These are phyloP conservation scores for Clarias macrocephalus DNA, from an alignment of 2,113 vertebrate species.

Conservation along the genomic window DNA sequence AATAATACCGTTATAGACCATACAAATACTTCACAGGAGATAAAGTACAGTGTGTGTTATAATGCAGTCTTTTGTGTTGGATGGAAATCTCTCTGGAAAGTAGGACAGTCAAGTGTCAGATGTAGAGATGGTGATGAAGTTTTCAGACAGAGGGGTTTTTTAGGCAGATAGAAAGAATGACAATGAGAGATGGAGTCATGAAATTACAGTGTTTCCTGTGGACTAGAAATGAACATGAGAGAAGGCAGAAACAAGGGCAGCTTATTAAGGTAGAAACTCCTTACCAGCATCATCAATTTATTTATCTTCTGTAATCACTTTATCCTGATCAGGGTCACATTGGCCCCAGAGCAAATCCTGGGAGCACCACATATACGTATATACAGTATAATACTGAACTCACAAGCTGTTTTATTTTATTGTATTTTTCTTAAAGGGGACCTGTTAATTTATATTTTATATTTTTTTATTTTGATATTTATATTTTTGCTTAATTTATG, in stretches of 20 bases:
- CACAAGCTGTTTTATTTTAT: not conserved
- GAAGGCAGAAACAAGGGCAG: not conserved
- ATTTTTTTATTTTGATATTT: no score
- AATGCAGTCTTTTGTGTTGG: not conserved
- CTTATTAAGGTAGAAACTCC: not conserved
- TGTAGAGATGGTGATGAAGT: not conserved
- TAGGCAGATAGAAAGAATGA: constrained; percentile 25
- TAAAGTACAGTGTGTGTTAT: not conserved
- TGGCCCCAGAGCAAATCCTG: not conserved
- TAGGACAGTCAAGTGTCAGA: not conserved
- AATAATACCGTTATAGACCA: not conserved
- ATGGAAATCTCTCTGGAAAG: constrained; percentile 14
- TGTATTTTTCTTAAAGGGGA: not conserved
- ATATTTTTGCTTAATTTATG: no score
- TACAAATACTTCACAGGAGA: not conserved
- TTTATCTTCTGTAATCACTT: not conserved
- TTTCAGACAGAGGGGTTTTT: not conserved
- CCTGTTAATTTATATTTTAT: no score
- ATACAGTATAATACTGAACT: not conserved
- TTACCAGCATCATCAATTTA: not conserved
- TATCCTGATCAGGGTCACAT: not conserved
- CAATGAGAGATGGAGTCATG: constrained; percentile 23
- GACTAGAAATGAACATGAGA: constrained; percentile 21
- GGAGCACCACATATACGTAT: not conserved
- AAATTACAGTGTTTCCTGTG: constrained; percentile 31